phyloP scores from a whole-genome alignment of 2,888 invertebrate species.

The Coecobrya sp. region DNA sequence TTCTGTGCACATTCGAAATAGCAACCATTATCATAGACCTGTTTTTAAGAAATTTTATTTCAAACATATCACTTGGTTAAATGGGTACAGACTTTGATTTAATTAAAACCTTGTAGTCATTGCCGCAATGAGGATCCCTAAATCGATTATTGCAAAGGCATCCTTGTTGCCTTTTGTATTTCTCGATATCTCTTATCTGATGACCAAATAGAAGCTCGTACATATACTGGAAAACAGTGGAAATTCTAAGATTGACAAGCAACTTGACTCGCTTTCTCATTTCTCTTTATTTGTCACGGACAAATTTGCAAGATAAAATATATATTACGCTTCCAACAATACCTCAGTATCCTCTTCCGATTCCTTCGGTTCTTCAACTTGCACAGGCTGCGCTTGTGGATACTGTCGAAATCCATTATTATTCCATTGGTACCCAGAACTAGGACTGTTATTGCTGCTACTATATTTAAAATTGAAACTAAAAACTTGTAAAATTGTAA shows the following conservation, averaged over 20 bases:
- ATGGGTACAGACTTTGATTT: too few species aligned
- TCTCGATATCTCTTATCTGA: constrained; percentile 76
- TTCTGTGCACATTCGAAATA: constrained; percentile 82
- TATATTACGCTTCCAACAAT: not conserved
- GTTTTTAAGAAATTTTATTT: too few species aligned
- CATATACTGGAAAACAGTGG: constrained; percentile 69
- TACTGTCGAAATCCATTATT: constrained; percentile 4
- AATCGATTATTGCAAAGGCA: constrained; percentile 77
- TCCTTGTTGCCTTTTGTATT: constrained; percentile 73
- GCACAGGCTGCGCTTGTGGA: constrained; percentile 2
- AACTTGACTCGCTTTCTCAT: too few species aligned
- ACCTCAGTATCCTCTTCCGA: constrained; percentile 70
- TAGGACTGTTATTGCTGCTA: constrained; percentile 27
- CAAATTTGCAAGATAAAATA: too few species aligned
- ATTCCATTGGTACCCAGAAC: constrained; percentile 12
- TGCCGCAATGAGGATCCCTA: constrained; percentile 82
- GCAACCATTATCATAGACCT: constrained; percentile 82
- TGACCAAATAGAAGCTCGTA: constrained; percentile 76
- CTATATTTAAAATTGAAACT: constrained; percentile 47
- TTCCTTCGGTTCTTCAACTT: constrained; percentile 41
- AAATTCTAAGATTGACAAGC: too few species aligned
- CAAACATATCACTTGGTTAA: too few species aligned
- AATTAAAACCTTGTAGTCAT: constrained; percentile 67
- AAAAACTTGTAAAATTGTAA: constrained; percentile 46
- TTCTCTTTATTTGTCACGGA: too few species aligned